Percentiles rank a stretch among this genome's conserved stretches.
Conservation (phyloP, 2,888 invertebrate species). For the Spicauda simplicius region DNA sequence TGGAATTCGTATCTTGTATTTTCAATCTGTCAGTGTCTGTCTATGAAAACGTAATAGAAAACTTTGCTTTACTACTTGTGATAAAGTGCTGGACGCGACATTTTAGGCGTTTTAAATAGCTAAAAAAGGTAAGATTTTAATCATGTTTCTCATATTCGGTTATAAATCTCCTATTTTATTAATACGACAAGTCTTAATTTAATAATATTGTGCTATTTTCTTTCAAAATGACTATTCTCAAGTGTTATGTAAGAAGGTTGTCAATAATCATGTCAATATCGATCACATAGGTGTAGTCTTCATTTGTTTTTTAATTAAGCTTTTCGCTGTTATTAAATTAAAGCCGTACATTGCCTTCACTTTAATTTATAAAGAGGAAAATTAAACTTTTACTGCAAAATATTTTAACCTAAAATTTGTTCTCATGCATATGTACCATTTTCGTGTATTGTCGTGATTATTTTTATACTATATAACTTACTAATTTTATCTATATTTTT, state of each 20-base stretch:
- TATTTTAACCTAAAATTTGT: slow-evolving; percentile 3
- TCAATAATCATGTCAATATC: slow-evolving; percentile 38
- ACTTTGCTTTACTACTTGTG: slow-evolving; percentile 2
- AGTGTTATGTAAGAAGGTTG: slow-evolving; percentile 56
- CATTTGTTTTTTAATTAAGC: slow-evolving; percentile 18
- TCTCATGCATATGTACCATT: background rate
- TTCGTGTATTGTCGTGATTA: background rate
- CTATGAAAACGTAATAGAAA: slow-evolving; percentile 10
- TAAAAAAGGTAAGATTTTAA: slow-evolving; percentile 8
- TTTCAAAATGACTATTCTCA: slow-evolving; percentile 17
- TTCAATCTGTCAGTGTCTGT: background rate
- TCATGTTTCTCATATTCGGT: background rate
- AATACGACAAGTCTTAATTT: too few relatives aligned
- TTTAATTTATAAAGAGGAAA: too few relatives aligned
- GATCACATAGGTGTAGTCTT: slow-evolving; percentile 5
- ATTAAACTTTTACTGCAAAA: background rate
- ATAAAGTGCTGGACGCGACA: background rate
- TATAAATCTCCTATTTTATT: too few relatives aligned
- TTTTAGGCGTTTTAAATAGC: slow-evolving; percentile 2
- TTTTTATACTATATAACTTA: background rate
- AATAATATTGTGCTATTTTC: background rate
- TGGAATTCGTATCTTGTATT: background rate
- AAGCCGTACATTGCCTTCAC: background rate
- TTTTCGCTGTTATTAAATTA: background rate
- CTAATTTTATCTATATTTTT: background rate